These are phyloP conservation scores for Indicator indicator DNA, from an alignment of 2,113 vertebrate species.

Conservation along the genomic window DNA sequence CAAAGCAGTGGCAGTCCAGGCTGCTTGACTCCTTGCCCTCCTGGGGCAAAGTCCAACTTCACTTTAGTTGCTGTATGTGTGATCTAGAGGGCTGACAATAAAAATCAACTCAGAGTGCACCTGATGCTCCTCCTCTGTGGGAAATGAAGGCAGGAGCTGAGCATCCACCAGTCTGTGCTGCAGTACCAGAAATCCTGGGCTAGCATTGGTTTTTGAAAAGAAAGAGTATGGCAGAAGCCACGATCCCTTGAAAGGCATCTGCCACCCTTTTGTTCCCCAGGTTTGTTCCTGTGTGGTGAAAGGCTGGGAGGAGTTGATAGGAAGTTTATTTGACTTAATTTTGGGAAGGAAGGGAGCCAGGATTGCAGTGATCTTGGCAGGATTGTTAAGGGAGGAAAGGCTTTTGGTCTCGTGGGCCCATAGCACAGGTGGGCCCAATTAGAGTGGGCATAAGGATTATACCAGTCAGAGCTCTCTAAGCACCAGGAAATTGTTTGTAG, in stretches of 20 bases:
- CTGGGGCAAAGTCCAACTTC: background rate
- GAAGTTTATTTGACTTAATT: background rate
- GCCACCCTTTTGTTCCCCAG: background rate
- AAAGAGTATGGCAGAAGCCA: background rate
- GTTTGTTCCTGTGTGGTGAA: background rate
- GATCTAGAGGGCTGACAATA: background rate
- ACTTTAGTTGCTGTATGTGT: rapidly evolving
- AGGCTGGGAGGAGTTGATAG: background rate
- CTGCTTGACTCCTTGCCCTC: background rate
- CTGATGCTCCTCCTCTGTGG: background rate
- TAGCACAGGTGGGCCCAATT: background rate
- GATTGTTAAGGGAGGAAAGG: background rate
- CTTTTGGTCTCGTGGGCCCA: background rate
- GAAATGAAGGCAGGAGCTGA: background rate
- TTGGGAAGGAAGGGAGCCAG: background rate
- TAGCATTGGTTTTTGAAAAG: background rate
- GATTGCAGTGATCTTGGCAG: background rate
- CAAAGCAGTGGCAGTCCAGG: too few species aligned
- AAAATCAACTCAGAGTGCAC: background rate
- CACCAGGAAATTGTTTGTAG: background rate
- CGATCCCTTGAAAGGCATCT: background rate
- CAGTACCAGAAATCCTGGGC: background rate
- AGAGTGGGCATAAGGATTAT: background rate
- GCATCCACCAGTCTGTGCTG: background rate
- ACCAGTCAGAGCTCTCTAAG: background rate